These are phyloP conservation scores for Laothoe populi DNA, from an alignment of 2,888 invertebrate genomes.

Conservation along the genomic window DNA sequence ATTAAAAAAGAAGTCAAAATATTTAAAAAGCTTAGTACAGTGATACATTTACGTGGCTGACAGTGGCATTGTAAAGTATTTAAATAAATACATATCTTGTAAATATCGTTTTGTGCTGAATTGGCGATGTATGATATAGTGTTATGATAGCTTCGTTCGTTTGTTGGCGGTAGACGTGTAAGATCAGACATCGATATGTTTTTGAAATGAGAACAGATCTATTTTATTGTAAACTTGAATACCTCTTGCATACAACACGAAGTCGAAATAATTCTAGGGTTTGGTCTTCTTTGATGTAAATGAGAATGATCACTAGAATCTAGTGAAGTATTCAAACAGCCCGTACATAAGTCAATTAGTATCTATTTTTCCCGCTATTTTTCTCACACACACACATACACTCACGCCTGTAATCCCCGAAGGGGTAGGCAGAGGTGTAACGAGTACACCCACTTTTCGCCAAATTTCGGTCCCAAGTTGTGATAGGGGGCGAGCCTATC, in stretches of 20 bases:
- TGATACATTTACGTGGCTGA: slow-evolving; percentile 18
- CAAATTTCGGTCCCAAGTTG: too few species aligned
- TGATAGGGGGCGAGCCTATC: too few species aligned
- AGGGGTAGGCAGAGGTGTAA: too few species aligned
- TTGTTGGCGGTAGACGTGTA: slow-evolving; percentile 13
- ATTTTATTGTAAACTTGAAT: not conserved
- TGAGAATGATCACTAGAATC: too few species aligned
- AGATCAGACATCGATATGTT: not conserved
- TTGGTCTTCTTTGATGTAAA: not conserved
- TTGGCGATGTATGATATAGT: slow-evolving; percentile 1
- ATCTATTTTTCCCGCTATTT: not conserved
- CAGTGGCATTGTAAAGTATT: slow-evolving; percentile 33
- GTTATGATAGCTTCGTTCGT: not conserved
- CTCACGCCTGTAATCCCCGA: too few species aligned
- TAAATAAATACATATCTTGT: slow-evolving; percentile 59
- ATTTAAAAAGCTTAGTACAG: slow-evolving; percentile 65
- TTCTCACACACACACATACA: too few species aligned
- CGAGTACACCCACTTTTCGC: too few species aligned
- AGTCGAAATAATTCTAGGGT: not conserved
- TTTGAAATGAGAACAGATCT: not conserved
- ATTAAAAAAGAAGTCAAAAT: slow-evolving; percentile 83
- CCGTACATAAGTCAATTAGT: not conserved
- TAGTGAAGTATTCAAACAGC: not conserved
- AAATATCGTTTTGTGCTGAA: slow-evolving; percentile 44
- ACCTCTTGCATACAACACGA: not conserved